Conservation (phyloP, 2,888 invertebrate genomes). For the Melipona bicolor region DNA sequence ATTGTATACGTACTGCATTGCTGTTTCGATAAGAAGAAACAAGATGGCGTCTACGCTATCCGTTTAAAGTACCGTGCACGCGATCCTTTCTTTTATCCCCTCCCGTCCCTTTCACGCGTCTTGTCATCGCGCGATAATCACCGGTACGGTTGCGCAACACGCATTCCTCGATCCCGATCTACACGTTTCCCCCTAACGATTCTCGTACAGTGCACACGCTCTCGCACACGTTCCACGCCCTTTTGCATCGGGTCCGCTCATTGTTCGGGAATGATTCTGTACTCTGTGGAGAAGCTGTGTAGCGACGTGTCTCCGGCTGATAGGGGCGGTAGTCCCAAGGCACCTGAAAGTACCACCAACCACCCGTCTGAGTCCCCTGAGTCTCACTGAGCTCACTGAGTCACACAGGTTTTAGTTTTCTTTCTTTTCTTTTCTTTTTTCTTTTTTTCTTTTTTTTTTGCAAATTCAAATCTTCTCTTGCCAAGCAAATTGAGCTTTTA, state of each 20-base stretch:
- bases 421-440: not conserved
- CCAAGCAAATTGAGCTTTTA: too few relatives aligned
- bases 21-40: conserved; percentile 13
- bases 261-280: conserved; percentile 82
- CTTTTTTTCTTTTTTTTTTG: not conserved
- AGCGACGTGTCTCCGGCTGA: conserved; percentile 79
- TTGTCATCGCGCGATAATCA: not conserved
- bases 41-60: not conserved
- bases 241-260: conserved; percentile 62
- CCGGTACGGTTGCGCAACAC: not conserved
- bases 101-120: not conserved
- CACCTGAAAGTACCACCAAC: conserved; percentile 81
- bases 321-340: conserved; percentile 80
- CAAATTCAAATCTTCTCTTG: not conserved
- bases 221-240: conserved; percentile 15
- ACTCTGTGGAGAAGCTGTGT: conserved; percentile 80
- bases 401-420: conserved; percentile 16
- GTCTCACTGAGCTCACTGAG: conserved; percentile 14
- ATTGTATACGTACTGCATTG: not conserved
- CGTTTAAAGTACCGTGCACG: not conserved
- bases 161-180: conserved; percentile 3
- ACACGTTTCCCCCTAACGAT: not conserved
- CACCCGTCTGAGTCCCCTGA: conserved; percentile 76
- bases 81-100: not conserved
- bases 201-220: conserved; percentile 1